Evolutionary conservation across 2,888 invertebrate genomes (phyloP).

Genomic region (Troides oblongomaculatus): DNA sequence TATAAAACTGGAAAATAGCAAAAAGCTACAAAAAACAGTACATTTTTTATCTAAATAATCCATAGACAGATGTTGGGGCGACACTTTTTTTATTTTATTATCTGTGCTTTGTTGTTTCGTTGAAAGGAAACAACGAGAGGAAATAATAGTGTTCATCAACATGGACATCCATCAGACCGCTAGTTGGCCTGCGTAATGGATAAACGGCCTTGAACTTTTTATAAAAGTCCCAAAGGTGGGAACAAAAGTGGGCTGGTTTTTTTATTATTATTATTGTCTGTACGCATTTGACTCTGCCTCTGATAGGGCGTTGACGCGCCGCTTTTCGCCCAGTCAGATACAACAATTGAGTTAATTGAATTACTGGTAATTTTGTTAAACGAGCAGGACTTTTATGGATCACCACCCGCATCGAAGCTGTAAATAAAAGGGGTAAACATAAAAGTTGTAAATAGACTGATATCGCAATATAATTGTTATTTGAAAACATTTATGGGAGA

Average conservation of each 20-base stretch:
- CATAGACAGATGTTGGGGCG: not conserved
- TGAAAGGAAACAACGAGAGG: too few species aligned
- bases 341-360: slow-evolving; percentile 78
- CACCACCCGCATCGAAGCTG: slow-evolving; percentile 68
- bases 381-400: slow-evolving; percentile 62
- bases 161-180: too few species aligned
- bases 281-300: slow-evolving; percentile 39
- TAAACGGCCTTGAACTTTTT: too few species aligned
- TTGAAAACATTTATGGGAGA: slow-evolving; percentile 17
- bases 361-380: slow-evolving; percentile 65
- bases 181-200: too few species aligned
- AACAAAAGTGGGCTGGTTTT: not conserved
- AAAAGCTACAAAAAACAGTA: not conserved
- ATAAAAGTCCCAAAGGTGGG: too few species aligned
- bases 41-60: not conserved
- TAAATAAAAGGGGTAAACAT: slow-evolving; percentile 51
- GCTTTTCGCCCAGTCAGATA: slow-evolving; percentile 68
- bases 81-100: too few species aligned
- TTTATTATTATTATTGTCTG: slow-evolving; percentile 23
- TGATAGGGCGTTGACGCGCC: slow-evolving; percentile 73
- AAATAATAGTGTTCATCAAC: too few species aligned
- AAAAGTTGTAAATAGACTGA: slow-evolving; percentile 28
- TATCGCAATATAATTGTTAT: slow-evolving; percentile 24
- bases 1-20: not conserved
- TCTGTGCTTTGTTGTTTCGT: too few species aligned